Conservation (phyloP, 2,888 invertebrate species). For the Chrysolina haemoptera region DNA sequence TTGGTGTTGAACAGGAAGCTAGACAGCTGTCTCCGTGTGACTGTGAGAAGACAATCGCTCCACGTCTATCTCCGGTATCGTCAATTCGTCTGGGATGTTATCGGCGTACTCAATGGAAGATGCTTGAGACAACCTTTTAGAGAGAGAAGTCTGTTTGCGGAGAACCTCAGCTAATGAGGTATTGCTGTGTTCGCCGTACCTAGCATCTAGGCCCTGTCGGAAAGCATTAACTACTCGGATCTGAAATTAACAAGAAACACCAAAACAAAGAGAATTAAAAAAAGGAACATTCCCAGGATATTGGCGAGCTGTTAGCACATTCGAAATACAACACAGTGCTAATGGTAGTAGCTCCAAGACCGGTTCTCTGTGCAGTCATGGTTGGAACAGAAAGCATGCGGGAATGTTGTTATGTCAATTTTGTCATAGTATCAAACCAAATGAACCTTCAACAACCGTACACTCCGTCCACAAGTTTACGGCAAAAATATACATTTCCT, state of each 20-base stretch:
- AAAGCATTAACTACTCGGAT: conserved; percentile 99
- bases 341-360: conserved; percentile 54
- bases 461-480: conserved; percentile 2
- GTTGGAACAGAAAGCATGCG: conserved; percentile 42
- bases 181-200: conserved; percentile 92
- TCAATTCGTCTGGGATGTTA: conserved; percentile 89
- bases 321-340: conserved; percentile 60
- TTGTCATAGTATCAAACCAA: conserved; percentile 23
- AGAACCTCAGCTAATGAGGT: conserved; percentile 94
- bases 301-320: conserved; percentile 68
- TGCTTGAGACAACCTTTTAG: conserved; percentile 92
- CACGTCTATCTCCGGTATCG: conserved; percentile 93
- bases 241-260: conserved; percentile 79
- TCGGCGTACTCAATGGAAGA: conserved; percentile 94
- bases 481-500: not conserved
- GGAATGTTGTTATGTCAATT: conserved; percentile 16
- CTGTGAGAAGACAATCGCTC: conserved; percentile 93
- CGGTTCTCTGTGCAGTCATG: conserved; percentile 53
- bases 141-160: conserved; percentile 93
- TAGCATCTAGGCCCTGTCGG: conserved; percentile 98
- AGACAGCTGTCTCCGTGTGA: conserved; percentile 96
- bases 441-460: conserved; percentile 16
- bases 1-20: conserved; percentile 66
- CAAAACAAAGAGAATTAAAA: conserved; percentile 71
- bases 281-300: conserved; percentile 67